Evolutionary conservation across 2,888 invertebrate genomes (phyloP), one percentile per base, ranked within the genome.

Genomic region (Metalampra italica): DNA sequence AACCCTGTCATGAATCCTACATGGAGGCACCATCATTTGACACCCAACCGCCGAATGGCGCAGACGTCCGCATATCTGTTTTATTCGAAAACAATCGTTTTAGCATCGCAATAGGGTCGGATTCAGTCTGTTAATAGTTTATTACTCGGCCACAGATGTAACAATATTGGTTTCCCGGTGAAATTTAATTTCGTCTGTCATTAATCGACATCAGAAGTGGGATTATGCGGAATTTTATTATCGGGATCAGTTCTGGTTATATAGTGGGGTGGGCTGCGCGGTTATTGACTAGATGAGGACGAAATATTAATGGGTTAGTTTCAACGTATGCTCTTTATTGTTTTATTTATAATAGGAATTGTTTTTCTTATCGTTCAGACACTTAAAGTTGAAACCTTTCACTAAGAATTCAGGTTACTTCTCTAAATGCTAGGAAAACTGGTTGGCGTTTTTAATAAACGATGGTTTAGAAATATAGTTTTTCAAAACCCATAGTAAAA

Each of bases 111-210:
- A 52, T 68, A 80, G 52, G 64, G 77, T 67, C 56, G 58, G 63
- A 60, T 71, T 69, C 71, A 53, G 59, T 44, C 56, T 56, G 59
- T 54, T 50, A 54, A 53, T 57, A 58, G 60, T 56, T 54, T 57
- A 57, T 65, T 60, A 56, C 54, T 5, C 22, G 57, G 65, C 62
- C 68, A 57, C 73, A 75, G 71, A 78, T 81, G 78, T 75, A 75
- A 68, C 78, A 75, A 73, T 82, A 78, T 78, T 73, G 76, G 72
- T 75, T 75, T 71, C 62, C 68, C 64, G 64, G 73, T 74, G 79
- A 82, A 51, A 80, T 84, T 85, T 81, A 82, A 86, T 85, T 86
- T 78, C 71, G 77, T 71, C 71, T 75, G 72, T 78, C 83, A 83
- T 86, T 85, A 82, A 86, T 82, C 77, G 80, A 72, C 71, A 75